These are phyloP conservation scores for Eutolmus rufibarbis DNA, from an alignment of 2,888 invertebrate species.

Conservation along the genomic window DNA sequence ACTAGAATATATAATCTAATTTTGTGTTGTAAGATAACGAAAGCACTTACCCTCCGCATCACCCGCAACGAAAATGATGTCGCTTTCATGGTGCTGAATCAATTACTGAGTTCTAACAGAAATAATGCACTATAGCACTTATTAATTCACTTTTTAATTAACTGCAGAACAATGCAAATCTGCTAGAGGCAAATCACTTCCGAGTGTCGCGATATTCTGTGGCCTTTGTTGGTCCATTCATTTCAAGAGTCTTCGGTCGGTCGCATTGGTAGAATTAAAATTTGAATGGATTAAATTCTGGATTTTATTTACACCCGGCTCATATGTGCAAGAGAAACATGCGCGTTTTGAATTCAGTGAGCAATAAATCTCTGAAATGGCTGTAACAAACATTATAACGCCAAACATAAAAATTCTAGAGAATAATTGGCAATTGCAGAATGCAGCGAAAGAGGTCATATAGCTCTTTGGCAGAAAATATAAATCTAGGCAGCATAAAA, in stretches of 20 bases:
- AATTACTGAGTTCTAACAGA: background rate
- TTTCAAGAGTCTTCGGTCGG: background rate
- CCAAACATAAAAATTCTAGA: background rate
- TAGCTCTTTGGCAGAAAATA: background rate
- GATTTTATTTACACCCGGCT: background rate
- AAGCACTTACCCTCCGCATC: constrained; percentile 42
- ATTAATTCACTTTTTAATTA: background rate
- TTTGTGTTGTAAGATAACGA: background rate
- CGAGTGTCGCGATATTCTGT: background rate
- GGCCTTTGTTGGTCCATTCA: background rate
- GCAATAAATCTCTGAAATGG: background rate
- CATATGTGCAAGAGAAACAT: background rate
- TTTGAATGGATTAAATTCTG: background rate
- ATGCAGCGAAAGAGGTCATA: background rate
- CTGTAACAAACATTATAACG: background rate
- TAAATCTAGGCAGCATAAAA: background rate
- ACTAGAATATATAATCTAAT: too few relatives aligned
- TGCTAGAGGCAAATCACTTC: background rate
- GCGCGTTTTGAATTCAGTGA: background rate
- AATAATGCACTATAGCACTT: background rate
- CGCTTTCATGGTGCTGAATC: constrained; percentile 40
- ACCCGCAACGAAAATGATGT: constrained; percentile 44
- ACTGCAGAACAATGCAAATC: background rate
- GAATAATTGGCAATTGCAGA: constrained; percentile 12
- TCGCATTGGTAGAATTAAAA: background rate